phyloP scores from a whole-genome alignment of 2,113 vertebrate species.

The Pedetes capensis region DNA sequence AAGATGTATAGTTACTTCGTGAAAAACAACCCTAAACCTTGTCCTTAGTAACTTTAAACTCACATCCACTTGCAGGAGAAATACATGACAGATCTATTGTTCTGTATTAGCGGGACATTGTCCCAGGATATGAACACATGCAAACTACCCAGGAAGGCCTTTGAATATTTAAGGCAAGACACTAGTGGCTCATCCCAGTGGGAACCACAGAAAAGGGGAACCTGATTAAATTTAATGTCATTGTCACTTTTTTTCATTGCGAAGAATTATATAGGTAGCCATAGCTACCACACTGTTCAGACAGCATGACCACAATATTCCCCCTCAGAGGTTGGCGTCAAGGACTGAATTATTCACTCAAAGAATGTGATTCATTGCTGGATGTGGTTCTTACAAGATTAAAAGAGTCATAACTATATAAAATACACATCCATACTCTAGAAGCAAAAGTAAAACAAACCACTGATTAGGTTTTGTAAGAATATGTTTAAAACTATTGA shows the following conservation, averaged over 20 bases:
- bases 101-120: slow-evolving; percentile 88
- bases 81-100: slow-evolving; percentile 90
- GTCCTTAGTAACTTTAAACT: slow-evolving; percentile 82
- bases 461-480: slow-evolving; percentile 36
- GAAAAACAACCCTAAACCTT: slow-evolving; percentile 81
- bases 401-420: slow-evolving; percentile 82
- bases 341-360: slow-evolving; percentile 88
- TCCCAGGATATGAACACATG: slow-evolving; percentile 87
- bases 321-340: slow-evolving; percentile 88
- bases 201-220: slow-evolving; percentile 94
- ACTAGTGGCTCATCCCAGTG: slow-evolving; percentile 91
- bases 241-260: slow-evolving; percentile 92
- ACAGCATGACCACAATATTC: slow-evolving; percentile 95
- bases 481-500: not conserved
- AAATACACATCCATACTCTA: slow-evolving; percentile 72
- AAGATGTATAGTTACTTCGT: slow-evolving; percentile 80
- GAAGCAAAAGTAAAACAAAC: slow-evolving; percentile 49
- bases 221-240: slow-evolving; percentile 99
- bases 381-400: slow-evolving; percentile 82
- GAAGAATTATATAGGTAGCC: slow-evolving; percentile 97
- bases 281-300: slow-evolving; percentile 93
- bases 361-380: slow-evolving; percentile 87
- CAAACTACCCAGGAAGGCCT: slow-evolving; percentile 86
- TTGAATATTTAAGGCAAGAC: slow-evolving; percentile 90
- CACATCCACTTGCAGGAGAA: slow-evolving; percentile 83